These are phyloP conservation scores for Cyanoramphus novaezelandiae DNA, from an alignment of 2,113 vertebrate genomes.

Conservation along the genomic window DNA sequence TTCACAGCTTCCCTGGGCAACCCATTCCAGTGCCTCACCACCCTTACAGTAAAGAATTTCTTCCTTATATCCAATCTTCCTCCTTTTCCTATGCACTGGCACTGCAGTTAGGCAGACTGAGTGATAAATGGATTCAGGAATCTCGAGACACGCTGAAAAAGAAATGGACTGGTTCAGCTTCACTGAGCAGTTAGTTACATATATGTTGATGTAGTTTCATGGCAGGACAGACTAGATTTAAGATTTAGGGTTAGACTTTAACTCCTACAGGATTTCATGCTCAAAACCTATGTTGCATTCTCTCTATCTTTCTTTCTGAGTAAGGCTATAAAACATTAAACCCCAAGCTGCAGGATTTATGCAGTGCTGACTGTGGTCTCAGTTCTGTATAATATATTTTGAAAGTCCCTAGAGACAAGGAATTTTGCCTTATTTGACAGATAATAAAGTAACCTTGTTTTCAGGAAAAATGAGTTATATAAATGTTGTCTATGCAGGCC, in stretches of 20 bases:
- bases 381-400: background rate
- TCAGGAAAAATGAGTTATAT: background rate
- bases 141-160: background rate
- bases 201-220: background rate
- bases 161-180: background rate
- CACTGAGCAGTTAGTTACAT: rapidly evolving
- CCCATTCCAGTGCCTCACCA: too few relatives aligned
- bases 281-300: background rate
- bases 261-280: background rate
- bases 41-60: too few relatives aligned
- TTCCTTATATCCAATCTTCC: background rate
- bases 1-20: too few relatives aligned
- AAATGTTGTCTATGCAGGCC: background rate
- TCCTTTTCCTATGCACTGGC: background rate
- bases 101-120: background rate
- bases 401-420: background rate
- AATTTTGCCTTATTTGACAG: background rate
- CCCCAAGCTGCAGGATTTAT: background rate
- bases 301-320: background rate
- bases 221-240: background rate
- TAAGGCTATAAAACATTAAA: background rate
- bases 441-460: background rate
- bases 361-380: background rate
- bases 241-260: background rate
- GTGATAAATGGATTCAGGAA: background rate